phyloP scores from a whole-genome alignment of 2,797 vertebrate genomes.

The Scleropages formosus region DNA sequence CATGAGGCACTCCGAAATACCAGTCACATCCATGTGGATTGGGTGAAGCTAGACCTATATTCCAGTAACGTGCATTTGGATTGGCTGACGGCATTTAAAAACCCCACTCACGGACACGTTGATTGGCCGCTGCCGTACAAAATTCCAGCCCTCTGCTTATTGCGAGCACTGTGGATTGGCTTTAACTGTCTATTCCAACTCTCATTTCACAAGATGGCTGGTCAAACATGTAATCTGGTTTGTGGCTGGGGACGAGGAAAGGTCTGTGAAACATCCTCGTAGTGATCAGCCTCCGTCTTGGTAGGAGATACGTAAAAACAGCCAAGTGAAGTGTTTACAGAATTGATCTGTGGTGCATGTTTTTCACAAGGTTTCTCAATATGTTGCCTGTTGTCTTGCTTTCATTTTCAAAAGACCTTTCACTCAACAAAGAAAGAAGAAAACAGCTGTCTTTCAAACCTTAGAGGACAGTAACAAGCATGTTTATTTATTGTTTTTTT shows the following conservation, averaged over 20 bases:
- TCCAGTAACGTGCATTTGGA: no score
- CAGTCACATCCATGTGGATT: no score
- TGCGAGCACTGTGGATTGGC: not conserved
- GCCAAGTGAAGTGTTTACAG: constrained; percentile 6
- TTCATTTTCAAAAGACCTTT: no score
- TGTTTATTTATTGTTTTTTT: no score
- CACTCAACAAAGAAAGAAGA: no score
- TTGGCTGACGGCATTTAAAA: no score
- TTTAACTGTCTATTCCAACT: not conserved
- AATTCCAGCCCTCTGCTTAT: not conserved
- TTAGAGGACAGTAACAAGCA: no score
- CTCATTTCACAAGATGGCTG: not conserved
- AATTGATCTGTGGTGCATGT: not conserved
- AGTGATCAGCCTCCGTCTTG: constrained; percentile 4
- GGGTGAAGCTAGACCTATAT: no score
- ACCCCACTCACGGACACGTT: no score
- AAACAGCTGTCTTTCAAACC: no score
- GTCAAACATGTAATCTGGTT: not conserved
- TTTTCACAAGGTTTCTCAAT: not conserved
- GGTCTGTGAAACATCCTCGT: not conserved
- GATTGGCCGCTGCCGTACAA: no score
- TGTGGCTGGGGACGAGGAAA: not conserved
- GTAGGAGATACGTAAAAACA: not conserved
- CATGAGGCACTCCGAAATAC: no score
- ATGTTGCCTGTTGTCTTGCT: not conserved